phyloP scores from a whole-genome alignment of 1,140 invertebrate species.

The Pseudomyrmex flavicornis region DNA sequence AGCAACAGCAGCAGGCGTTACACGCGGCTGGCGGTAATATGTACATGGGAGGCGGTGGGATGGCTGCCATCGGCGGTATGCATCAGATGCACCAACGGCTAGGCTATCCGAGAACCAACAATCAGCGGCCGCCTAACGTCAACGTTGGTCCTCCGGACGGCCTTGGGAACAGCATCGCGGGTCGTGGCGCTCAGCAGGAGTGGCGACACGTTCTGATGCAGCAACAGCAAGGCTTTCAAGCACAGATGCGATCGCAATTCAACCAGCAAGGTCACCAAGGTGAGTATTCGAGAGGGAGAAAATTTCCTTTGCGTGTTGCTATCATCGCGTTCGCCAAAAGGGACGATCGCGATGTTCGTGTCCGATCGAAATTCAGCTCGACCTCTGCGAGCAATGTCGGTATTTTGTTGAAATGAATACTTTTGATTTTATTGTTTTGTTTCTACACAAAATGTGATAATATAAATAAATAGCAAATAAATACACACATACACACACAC shows the following conservation, averaged over 20 bases:
- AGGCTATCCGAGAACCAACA: conserved; percentile 84
- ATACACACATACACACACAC: neutral
- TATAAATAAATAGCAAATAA: neutral
- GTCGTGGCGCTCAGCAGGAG: conserved; percentile 84
- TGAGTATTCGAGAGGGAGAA: conserved; percentile 68
- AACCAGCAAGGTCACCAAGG: conserved; percentile 88
- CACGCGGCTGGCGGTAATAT: conserved; percentile 82
- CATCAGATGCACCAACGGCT: conserved; percentile 85
- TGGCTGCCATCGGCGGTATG: conserved; percentile 84
- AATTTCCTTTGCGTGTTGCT: neutral
- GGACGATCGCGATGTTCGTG: neutral
- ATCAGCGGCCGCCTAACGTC: conserved; percentile 86
- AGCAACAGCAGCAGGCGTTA: conserved; percentile 84
- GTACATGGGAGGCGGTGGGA: conserved; percentile 82
- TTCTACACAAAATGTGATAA: neutral
- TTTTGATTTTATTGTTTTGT: neutral
- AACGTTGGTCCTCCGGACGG: conserved; percentile 85
- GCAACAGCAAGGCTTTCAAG: conserved; percentile 87
- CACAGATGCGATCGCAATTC: conserved; percentile 88
- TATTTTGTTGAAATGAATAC: neutral
- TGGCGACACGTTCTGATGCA: conserved; percentile 91
- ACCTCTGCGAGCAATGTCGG: neutral
- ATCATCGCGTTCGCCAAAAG: neutral
- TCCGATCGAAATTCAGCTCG: neutral
- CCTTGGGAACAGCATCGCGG: conserved; percentile 81